Conservation (phyloP, 92 coral and sea anemone species). For the Meandrina meandrites region DNA sequence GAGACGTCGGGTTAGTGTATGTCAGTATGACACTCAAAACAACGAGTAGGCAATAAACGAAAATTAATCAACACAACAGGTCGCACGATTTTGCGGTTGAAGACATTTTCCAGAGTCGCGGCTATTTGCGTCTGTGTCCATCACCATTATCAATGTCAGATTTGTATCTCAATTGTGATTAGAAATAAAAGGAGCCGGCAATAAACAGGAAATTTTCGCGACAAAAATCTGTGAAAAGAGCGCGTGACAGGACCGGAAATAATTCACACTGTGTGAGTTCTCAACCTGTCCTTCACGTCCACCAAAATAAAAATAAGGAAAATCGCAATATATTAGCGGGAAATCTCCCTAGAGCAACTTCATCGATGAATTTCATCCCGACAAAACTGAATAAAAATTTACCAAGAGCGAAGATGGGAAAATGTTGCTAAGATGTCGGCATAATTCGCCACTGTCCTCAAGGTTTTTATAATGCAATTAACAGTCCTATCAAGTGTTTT, state of each 20-base stretch:
- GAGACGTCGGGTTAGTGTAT: constrained; percentile 49
- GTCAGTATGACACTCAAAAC: constrained; percentile 63
- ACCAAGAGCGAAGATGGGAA: background rate
- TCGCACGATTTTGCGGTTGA: constrained; percentile 23
- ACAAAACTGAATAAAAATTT: background rate
- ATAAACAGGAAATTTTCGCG: constrained; percentile 34
- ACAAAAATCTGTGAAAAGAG: constrained; percentile 39
- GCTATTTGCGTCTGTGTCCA: background rate
- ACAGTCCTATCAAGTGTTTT: constrained; percentile 63
- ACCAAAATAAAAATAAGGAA: background rate
- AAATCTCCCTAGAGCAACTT: background rate
- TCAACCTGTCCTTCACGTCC: background rate
- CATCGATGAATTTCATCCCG: background rate
- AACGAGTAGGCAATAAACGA: constrained; percentile 47
- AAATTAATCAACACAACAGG: constrained; percentile 46
- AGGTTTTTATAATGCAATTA: constrained; percentile 88
- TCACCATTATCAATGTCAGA: constrained; percentile 51
- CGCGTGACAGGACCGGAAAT: constrained; percentile 44
- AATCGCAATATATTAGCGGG: background rate
- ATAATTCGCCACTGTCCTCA: constrained; percentile 54
- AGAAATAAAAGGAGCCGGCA: constrained; percentile 60
- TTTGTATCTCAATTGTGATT: constrained; percentile 29
- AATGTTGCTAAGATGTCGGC: constrained; percentile 18
- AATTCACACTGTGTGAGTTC: constrained; percentile 37
- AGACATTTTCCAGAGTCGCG: constrained; percentile 28